These are phyloP conservation scores for Mesembrinibis cayennensis DNA, from an alignment of 2,113 vertebrate species.

Conservation along the genomic window DNA sequence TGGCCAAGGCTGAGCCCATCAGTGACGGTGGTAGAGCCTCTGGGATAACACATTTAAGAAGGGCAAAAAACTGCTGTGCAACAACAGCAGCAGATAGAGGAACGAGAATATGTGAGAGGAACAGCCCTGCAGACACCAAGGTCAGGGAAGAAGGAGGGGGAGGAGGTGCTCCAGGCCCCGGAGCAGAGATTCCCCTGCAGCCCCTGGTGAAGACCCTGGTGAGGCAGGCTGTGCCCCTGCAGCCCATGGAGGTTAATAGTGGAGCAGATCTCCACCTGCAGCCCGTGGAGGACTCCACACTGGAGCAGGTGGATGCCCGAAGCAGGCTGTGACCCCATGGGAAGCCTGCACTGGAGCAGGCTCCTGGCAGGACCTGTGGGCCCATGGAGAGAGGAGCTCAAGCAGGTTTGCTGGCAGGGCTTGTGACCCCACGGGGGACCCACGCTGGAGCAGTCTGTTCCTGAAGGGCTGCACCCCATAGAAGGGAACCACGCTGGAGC, in stretches of 20 bases:
- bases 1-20: neutral
- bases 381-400: neutral
- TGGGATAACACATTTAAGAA: neutral
- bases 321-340: neutral
- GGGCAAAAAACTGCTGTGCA: rapidly evolving
- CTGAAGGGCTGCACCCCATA: neutral
- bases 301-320: neutral
- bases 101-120: neutral
- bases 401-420: neutral
- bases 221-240: neutral
- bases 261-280: neutral
- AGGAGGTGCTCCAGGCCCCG: neutral
- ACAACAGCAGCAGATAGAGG: neutral
- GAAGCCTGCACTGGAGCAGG: neutral
- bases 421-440: no score
- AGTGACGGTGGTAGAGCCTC: rapidly evolving
- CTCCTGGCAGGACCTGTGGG: neutral
- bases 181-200: neutral
- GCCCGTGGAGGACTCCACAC: rapidly evolving
- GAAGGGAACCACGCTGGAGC: neutral
- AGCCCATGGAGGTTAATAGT: neutral
- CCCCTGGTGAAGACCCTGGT: neutral
- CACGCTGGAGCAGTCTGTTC: neutral
- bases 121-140: neutral
- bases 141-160: neutral